A percentile compares a stretch with the other conserved stretches of the same genome.
These are phyloP conservation scores for Drosophila helvetica DNA, from an alignment of 2,888 invertebrate species.

Conservation along the genomic window DNA sequence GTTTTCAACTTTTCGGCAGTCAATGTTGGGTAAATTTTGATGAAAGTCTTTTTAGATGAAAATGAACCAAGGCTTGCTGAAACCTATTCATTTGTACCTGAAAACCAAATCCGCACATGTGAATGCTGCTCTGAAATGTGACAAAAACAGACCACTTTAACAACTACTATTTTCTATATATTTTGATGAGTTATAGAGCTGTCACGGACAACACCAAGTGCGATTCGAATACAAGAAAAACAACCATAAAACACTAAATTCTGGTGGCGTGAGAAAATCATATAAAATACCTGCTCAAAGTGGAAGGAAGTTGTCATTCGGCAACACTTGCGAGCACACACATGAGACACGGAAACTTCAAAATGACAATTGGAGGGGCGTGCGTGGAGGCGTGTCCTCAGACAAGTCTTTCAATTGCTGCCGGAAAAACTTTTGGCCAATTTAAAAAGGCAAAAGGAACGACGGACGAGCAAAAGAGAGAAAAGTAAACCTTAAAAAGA, in stretches of 20 bases:
- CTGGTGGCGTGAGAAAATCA: slow-evolving; percentile 20
- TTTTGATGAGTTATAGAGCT: slow-evolving; percentile 21
- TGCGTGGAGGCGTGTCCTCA: slow-evolving; percentile 37
- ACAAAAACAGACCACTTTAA: not conserved
- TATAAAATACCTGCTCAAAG: slow-evolving; percentile 31
- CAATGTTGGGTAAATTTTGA: too few species aligned
- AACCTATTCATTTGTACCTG: too few species aligned
- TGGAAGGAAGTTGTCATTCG: slow-evolving; percentile 32
- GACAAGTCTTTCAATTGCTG: slow-evolving; percentile 47
- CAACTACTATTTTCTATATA: not conserved
- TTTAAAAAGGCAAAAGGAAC: slow-evolving; percentile 46
- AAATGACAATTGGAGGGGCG: slow-evolving; percentile 70
- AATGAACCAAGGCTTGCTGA: too few species aligned
- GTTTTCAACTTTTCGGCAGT: too few species aligned
- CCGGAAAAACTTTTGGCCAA: slow-evolving; percentile 50
- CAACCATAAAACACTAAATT: slow-evolving; percentile 22
- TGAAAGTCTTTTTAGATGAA: too few species aligned
- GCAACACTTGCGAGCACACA: slow-evolving; percentile 32
- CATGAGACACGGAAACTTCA: slow-evolving; percentile 66
- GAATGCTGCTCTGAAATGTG: not conserved
- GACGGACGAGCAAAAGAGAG: slow-evolving; percentile 4
- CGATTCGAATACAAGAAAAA: not conserved
- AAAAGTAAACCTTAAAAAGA: slow-evolving; percentile 26
- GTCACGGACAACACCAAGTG: not conserved
- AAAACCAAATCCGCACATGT: not conserved